These are phyloP conservation scores for Agrilus planipennis DNA, from an alignment of 1,140 invertebrate genomes.

Conservation along the genomic window DNA sequence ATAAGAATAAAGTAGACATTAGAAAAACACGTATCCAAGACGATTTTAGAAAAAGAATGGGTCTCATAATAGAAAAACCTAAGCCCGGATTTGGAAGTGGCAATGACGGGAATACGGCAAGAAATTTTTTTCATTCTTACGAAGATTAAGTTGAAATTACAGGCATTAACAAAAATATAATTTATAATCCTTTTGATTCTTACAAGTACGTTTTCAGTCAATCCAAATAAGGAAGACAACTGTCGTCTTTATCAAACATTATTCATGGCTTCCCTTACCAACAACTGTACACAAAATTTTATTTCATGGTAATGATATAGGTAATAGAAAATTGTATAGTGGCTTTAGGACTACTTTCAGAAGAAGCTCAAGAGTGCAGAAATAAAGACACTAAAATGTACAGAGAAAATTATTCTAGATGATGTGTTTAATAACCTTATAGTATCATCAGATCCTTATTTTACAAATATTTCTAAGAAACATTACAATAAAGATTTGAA, in stretches of 20 bases:
- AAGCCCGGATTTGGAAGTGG: conserved; percentile 23
- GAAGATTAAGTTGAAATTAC: conserved; percentile 17
- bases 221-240: background rate
- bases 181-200: conserved; percentile 4
- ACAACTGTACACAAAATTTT: too few relatives aligned
- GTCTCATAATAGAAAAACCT: conserved; percentile 20
- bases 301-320: too few relatives aligned
- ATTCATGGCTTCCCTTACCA: background rate
- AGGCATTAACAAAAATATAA: conserved; percentile 13
- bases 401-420: too few relatives aligned
- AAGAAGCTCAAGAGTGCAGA: too few relatives aligned
- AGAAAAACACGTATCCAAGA: conserved; percentile 9
- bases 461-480: too few relatives aligned
- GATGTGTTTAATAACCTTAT: too few relatives aligned
- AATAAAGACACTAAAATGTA: too few relatives aligned
- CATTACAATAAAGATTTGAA: too few relatives aligned
- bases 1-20: too few relatives aligned
- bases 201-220: background rate
- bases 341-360: too few relatives aligned
- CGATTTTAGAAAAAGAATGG: conserved; percentile 16
- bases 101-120: conserved; percentile 32
- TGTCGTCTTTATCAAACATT: conserved; percentile 1
- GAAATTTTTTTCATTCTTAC: conserved; percentile 11
- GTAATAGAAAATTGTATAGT: too few relatives aligned
- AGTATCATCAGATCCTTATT: too few relatives aligned